A percentile compares a stretch with the other conserved stretches of the same genome.
These are phyloP conservation scores for Diploptera punctata DNA, from an alignment of 2,888 invertebrate genomes.

Conservation along the genomic window DNA sequence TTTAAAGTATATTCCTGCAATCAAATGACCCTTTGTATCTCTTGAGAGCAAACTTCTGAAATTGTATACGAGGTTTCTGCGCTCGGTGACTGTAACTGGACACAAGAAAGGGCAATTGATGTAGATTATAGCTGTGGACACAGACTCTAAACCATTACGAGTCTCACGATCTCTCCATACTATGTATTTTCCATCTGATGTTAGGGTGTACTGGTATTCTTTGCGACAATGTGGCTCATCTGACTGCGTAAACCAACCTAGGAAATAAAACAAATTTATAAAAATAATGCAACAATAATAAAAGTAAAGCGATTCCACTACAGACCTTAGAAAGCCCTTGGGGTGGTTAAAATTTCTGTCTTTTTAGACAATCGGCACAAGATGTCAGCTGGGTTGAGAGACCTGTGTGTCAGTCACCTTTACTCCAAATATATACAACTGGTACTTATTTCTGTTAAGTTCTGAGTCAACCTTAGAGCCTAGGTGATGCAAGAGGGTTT, in stretches of 20 bases:
- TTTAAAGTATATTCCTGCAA: constrained; percentile 87
- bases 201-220: constrained; percentile 83
- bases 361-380: no score
- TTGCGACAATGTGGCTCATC: constrained; percentile 77
- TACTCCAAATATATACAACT: no score
- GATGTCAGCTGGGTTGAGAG: no score
- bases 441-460: no score
- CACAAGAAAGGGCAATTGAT: constrained; percentile 79
- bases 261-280: constrained; percentile 40
- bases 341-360: background rate
- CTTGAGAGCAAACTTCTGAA: constrained; percentile 74
- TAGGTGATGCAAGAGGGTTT: no score
- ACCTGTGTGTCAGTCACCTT: no score
- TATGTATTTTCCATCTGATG: constrained; percentile 74
- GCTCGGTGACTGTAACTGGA: constrained; percentile 85
- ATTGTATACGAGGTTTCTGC: constrained; percentile 87
- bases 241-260: constrained; percentile 85
- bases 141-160: constrained; percentile 64
- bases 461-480: no score
- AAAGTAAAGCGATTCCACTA: no score
- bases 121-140: constrained; percentile 73
- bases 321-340: background rate
- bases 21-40: constrained; percentile 82
- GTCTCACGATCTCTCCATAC: constrained; percentile 87
- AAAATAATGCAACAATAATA: no score